Evolutionary conservation across 2,797 vertebrate genomes (phyloP).

Genomic region (Chrosomus eos): DNA sequence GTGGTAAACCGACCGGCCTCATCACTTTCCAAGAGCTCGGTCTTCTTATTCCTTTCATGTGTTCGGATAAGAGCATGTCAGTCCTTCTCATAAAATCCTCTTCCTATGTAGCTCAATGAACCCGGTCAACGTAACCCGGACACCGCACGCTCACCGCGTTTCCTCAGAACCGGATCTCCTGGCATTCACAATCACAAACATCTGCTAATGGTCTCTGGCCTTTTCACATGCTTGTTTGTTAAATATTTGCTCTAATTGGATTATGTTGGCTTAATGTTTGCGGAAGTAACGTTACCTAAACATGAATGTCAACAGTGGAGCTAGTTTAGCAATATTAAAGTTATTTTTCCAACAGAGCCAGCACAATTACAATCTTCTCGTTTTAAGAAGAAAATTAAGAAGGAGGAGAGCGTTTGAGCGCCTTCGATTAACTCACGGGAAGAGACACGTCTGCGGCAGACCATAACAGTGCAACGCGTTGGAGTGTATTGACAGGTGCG

Average conservation of each 20-base stretch:
- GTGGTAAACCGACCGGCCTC: slow-evolving; percentile 9
- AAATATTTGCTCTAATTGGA: slow-evolving; percentile 2
- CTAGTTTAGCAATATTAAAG: no score
- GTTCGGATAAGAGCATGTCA: slow-evolving; percentile 1
- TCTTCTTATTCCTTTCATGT: slow-evolving; percentile 5
- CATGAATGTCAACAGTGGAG: no score
- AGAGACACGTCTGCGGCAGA: no score
- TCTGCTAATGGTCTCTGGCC: not conserved
- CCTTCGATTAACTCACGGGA: no score
- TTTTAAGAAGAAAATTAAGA: no score
- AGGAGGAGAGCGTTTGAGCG: no score
- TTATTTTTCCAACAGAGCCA: no score
- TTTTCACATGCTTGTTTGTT: not conserved
- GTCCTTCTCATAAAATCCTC: not conserved
- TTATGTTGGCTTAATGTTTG: not conserved
- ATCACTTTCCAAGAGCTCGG: slow-evolving; percentile 19
- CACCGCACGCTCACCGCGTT: not conserved
- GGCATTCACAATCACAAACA: not conserved
- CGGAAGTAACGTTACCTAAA: no score
- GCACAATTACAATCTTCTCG: no score
- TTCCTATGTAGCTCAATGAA: not conserved
- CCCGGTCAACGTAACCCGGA: not conserved
- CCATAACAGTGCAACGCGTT: no score
- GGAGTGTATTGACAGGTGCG: no score
- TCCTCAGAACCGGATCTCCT: not conserved